phyloP scores from a whole-genome alignment of 2,113 vertebrate species.

The Aphelocoma coerulescens region DNA sequence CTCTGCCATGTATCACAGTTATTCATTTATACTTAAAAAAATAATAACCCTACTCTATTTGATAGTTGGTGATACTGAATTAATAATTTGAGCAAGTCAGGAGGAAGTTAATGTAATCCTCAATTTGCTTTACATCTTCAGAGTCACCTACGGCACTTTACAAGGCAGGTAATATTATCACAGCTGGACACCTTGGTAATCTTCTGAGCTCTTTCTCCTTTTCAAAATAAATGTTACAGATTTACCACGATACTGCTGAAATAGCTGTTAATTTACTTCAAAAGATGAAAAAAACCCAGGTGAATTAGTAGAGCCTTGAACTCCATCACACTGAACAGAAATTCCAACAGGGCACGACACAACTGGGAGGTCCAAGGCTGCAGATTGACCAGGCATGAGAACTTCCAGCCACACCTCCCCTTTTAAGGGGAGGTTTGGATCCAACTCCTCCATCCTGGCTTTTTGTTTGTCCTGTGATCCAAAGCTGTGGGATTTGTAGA shows the following conservation, averaged over 20 bases:
- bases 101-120: slow-evolving; percentile 50
- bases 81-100: slow-evolving; percentile 46
- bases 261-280: background rate
- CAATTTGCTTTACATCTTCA: slow-evolving; percentile 49
- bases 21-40: background rate
- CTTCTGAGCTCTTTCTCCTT: slow-evolving; percentile 21
- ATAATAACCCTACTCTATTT: background rate
- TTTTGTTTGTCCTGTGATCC: background rate
- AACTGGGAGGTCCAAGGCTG: background rate
- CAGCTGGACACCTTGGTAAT: slow-evolving; percentile 50
- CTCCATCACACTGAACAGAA: background rate
- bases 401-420: background rate
- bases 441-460: background rate
- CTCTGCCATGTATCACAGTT: background rate
- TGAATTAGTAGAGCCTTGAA: background rate
- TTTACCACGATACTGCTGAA: background rate
- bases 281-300: background rate
- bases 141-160: slow-evolving; percentile 36
- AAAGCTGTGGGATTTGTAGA: background rate
- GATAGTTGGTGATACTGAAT: background rate
- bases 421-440: background rate
- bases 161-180: slow-evolving; percentile 51
- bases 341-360: background rate
- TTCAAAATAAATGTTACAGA: slow-evolving; percentile 34
- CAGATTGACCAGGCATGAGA: background rate